These are phyloP conservation scores for Monochamus alternatus DNA, from an alignment of 2,888 invertebrate species.

Conservation along the genomic window DNA sequence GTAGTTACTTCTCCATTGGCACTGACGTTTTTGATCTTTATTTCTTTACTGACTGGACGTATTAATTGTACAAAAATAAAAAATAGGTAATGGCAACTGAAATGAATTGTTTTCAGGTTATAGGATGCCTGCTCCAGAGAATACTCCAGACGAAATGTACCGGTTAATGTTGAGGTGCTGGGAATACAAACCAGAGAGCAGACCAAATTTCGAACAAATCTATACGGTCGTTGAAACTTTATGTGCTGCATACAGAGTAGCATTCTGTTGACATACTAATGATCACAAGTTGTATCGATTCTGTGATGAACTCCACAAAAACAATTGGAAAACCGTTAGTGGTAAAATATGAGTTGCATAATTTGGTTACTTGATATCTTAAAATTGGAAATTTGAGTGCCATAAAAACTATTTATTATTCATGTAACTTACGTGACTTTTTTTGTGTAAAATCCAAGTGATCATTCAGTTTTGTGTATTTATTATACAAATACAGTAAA, in stretches of 20 bases:
- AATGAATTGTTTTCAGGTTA: slow-evolving; percentile 77
- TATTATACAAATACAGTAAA: no score
- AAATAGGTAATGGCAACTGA: no score
- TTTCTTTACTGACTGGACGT: no score
- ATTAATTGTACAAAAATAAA: slow-evolving; percentile 30
- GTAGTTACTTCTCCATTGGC: no score
- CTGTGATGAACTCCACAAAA: slow-evolving; percentile 43
- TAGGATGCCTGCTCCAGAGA: slow-evolving; percentile 93
- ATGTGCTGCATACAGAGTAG: slow-evolving; percentile 66
- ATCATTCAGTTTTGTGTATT: not conserved
- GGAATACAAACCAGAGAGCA: slow-evolving; percentile 93
- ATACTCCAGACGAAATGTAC: slow-evolving; percentile 91
- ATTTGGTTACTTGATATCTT: not conserved
- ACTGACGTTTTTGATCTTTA: no score
- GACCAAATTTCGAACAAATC: slow-evolving; percentile 94
- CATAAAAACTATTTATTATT: not conserved
- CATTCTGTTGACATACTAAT: slow-evolving; percentile 60
- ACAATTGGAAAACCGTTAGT: slow-evolving; percentile 20
- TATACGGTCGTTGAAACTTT: slow-evolving; percentile 82
- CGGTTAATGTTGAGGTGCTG: slow-evolving; percentile 93
- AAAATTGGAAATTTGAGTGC: not conserved
- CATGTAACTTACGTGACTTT: not conserved
- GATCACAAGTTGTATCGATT: slow-evolving; percentile 17
- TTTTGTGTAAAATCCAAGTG: not conserved
- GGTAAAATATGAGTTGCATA: slow-evolving; percentile 13